A percentile compares a stretch with the other conserved stretches of the same genome.
Conservation (phyloP, 1,140 invertebrate species). For the Ooceraea biroi region DNA sequence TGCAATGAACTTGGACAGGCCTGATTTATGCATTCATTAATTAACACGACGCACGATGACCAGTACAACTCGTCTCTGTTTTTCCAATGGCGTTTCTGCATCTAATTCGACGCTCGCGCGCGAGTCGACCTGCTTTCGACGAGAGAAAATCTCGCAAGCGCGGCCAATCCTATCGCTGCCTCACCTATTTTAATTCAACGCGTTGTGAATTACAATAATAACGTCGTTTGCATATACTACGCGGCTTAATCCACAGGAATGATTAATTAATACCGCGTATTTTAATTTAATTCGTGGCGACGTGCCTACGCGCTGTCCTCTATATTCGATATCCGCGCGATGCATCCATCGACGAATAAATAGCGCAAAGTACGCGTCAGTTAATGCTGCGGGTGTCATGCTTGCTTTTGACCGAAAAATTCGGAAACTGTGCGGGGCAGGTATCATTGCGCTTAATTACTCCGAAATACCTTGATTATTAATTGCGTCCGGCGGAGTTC, state of each 20-base stretch:
- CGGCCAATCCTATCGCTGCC: background rate
- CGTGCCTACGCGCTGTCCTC: background rate
- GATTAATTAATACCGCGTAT: background rate
- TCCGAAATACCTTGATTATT: background rate
- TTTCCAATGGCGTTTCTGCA: too few relatives aligned
- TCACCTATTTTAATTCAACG: constrained; percentile 3
- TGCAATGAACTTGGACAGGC: too few relatives aligned
- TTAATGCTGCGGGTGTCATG: too few relatives aligned
- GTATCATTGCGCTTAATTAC: background rate
- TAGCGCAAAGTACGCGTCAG: too few relatives aligned
- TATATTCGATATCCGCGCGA: background rate
- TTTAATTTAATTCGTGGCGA: background rate
- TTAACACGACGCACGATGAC: background rate
- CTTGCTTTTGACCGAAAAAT: too few relatives aligned
- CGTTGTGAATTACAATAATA: background rate
- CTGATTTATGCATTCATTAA: background rate
- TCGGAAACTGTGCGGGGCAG: too few relatives aligned
- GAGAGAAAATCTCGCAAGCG: background rate
- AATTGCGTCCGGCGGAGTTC: background rate
- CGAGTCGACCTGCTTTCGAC: too few relatives aligned
- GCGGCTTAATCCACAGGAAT: background rate
- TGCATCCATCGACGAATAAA: background rate
- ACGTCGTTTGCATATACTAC: background rate
- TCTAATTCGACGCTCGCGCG: too few relatives aligned
- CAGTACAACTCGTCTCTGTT: background rate